Conservation (phyloP, 2,113 vertebrate genomes). For the Phainopepla nitens region DNA sequence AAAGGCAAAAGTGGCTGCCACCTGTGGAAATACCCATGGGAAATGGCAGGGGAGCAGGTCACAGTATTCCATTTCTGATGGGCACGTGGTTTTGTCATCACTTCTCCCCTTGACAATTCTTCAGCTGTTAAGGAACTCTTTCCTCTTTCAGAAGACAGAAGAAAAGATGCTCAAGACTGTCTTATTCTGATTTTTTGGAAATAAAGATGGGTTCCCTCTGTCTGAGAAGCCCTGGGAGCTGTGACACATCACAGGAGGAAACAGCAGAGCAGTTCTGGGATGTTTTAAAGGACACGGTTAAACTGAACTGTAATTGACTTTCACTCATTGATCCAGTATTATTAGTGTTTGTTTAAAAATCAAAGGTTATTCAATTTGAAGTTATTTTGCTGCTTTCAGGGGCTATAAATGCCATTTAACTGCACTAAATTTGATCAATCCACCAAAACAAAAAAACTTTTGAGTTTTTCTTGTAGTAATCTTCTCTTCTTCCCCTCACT, state of each 20-base stretch:
- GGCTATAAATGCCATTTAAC: background rate
- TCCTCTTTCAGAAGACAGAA: background rate
- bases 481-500: background rate
- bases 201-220: background rate
- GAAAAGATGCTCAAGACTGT: background rate
- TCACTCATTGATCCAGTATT: slow-evolving; percentile 2
- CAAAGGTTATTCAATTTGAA: slow-evolving; percentile 12
- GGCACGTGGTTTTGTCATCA: background rate
- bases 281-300: slow-evolving; percentile 20
- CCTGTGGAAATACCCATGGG: background rate
- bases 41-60: background rate
- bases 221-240: background rate
- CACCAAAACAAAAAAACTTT: background rate
- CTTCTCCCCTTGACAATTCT: background rate
- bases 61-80: background rate
- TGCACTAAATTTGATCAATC: background rate
- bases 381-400: background rate
- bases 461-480: background rate
- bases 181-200: background rate
- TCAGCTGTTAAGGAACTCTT: background rate
- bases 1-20: background rate
- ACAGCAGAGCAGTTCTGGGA: background rate
- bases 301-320: slow-evolving; percentile 38
- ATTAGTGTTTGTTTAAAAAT: slow-evolving; percentile 24
- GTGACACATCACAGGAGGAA: background rate